Evolutionary conservation across 92 coral and sea anemone genomes (phyloP).

Genomic region (Porites rus): DNA sequence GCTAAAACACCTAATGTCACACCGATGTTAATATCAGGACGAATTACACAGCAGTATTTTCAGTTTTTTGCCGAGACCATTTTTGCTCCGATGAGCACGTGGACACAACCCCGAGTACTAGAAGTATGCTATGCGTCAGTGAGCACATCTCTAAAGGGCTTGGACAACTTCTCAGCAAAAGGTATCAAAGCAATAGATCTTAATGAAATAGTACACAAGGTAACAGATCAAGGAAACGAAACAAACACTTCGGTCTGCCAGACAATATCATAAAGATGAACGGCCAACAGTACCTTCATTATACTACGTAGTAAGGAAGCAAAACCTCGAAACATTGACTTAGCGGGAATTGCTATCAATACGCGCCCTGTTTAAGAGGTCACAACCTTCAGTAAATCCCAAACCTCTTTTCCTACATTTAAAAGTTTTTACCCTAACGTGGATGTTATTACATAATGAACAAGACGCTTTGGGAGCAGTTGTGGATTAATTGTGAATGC

Average conservation of each 20-base stretch:
- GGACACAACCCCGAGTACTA: constrained; percentile 53
- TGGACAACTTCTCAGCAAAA: constrained; percentile 61
- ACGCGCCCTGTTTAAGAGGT: neutral
- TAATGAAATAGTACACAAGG: constrained; percentile 19
- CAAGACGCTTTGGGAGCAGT: no score
- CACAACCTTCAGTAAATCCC: neutral
- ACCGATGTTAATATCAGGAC: constrained; percentile 48
- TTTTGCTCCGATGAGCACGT: constrained; percentile 57
- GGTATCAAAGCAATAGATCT: constrained; percentile 55
- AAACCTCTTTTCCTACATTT: neutral
- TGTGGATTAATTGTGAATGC: no score
- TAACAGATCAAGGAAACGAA: constrained; percentile 47
- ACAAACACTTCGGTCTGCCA: constrained; percentile 22
- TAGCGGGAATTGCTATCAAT: neutral
- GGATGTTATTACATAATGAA: neutral
- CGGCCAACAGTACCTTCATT: no score
- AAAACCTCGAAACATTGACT: no score
- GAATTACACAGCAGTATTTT: constrained; percentile 58
- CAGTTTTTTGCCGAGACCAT: constrained; percentile 59
- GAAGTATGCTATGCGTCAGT: constrained; percentile 58
- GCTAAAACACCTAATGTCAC: constrained; percentile 53
- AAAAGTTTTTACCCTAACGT: neutral
- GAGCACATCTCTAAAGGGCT: constrained; percentile 63
- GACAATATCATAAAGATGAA: constrained; percentile 3
- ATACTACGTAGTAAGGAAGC: no score